Evolutionary conservation across 1,140 invertebrate genomes (phyloP).

Genomic region (Steinernema feltiae): DNA sequence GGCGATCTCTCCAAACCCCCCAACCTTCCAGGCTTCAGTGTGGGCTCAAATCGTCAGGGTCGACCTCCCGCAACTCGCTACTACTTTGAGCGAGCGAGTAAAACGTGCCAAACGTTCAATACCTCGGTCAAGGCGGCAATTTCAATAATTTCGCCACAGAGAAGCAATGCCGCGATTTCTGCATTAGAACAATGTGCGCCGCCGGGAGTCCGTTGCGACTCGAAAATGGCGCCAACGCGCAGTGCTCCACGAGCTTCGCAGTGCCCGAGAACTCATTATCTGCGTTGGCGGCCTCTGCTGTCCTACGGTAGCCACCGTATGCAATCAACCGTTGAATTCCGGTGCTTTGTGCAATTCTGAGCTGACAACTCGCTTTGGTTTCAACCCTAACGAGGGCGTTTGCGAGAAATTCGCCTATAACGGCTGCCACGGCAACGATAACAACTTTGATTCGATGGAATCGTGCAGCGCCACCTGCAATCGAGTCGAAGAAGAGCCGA

Average conservation of each 20-base stretch:
- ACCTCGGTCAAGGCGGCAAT: conserved; percentile 44
- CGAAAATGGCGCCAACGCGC: conserved; percentile 31
- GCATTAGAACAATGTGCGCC: conserved; percentile 30
- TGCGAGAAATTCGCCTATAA: conserved; percentile 41
- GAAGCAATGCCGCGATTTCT: conserved; percentile 38
- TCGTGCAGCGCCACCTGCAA: conserved; percentile 31
- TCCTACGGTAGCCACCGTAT: conserved; percentile 39
- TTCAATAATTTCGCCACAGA: conserved; percentile 44
- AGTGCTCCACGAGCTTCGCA: conserved; percentile 31
- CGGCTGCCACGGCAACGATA: conserved; percentile 45
- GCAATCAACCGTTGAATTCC: conserved; percentile 31
- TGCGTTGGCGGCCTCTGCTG: conserved; percentile 36
- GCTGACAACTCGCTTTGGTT: conserved; percentile 37
- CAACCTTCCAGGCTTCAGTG: conserved; percentile 11
- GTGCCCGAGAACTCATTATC: conserved; percentile 38
- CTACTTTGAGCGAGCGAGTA: conserved; percentile 33
- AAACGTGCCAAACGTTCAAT: conserved; percentile 38
- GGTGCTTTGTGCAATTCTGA: conserved; percentile 30
- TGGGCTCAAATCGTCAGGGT: conserved; percentile 31
- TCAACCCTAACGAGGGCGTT: conserved; percentile 28
- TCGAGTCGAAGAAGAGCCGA: conserved; percentile 34
- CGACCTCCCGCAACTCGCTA: conserved; percentile 27
- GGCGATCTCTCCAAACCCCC: conserved; percentile 14
- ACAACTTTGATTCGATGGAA: conserved; percentile 29
- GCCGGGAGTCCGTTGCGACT: conserved; percentile 36